These are phyloP conservation scores for Aphrophora alni DNA, from an alignment of 2,888 invertebrate species.

Conservation along the genomic window DNA sequence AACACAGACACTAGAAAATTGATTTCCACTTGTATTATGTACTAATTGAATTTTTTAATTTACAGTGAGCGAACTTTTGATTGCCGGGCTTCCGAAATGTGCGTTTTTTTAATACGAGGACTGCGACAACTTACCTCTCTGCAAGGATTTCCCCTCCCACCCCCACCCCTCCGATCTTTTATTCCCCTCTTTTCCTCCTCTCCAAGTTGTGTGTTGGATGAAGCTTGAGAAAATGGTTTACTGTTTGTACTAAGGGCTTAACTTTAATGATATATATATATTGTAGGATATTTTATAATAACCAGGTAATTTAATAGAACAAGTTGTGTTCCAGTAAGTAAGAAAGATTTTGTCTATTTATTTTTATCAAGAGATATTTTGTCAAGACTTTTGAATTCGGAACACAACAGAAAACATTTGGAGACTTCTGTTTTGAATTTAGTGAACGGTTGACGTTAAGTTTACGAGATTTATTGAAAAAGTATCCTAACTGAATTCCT, in stretches of 20 bases:
- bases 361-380: background rate
- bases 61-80: background rate
- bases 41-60: background rate
- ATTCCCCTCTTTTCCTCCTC: background rate
- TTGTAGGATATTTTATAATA: background rate
- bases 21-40: too few relatives aligned
- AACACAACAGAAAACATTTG: background rate
- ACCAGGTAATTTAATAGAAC: too few relatives aligned
- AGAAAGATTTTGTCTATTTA: background rate
- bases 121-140: background rate
- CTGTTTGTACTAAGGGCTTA: background rate
- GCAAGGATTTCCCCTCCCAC: background rate
- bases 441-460: too few relatives aligned
- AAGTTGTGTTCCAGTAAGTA: background rate
- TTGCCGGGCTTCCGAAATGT: conserved; percentile 19
- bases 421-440: too few relatives aligned
- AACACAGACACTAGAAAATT: too few relatives aligned
- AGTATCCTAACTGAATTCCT: too few relatives aligned
- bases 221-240: background rate
- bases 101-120: background rate
- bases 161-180: background rate
- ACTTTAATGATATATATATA: background rate
- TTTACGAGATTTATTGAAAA: too few relatives aligned
- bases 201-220: background rate
- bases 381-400: background rate